A percentile compares a stretch with the other conserved stretches of the same genome.
Conservation (phyloP, 1,140 invertebrate species). For the Cryptotermes secundus region DNA sequence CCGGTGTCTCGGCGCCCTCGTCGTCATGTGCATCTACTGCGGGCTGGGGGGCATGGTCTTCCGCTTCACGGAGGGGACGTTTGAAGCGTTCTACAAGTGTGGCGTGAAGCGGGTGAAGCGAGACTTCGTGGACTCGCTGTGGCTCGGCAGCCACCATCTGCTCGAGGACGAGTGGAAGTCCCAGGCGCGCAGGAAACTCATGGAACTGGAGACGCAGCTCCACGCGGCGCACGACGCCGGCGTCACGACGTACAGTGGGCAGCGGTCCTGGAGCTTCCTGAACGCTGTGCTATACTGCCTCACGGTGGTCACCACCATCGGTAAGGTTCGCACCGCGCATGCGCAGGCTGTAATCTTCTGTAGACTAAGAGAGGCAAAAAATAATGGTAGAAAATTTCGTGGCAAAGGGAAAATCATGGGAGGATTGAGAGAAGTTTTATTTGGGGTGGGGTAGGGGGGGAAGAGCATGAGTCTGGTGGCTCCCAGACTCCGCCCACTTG, state of each 20-base stretch:
- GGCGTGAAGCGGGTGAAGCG: slow-evolving; percentile 81
- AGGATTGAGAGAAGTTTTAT: too few species aligned
- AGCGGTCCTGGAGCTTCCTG: slow-evolving; percentile 87
- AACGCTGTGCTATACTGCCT: slow-evolving; percentile 90
- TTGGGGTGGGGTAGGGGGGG: too few species aligned
- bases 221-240: slow-evolving; percentile 80
- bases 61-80: slow-evolving; percentile 74
- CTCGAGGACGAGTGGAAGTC: slow-evolving; percentile 87
- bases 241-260: slow-evolving; percentile 75
- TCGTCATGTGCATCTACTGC: slow-evolving; percentile 68
- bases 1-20: slow-evolving; percentile 63
- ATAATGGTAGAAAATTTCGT: too few species aligned
- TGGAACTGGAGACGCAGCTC: slow-evolving; percentile 84
- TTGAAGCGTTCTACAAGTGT: slow-evolving; percentile 84
- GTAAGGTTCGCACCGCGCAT: slow-evolving; percentile 54
- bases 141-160: slow-evolving; percentile 75
- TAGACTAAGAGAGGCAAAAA: too few species aligned
- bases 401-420: too few species aligned
- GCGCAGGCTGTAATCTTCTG: not conserved
- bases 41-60: slow-evolving; percentile 78
- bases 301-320: slow-evolving; percentile 92
- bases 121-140: slow-evolving; percentile 79
- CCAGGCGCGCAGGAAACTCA: slow-evolving; percentile 72
- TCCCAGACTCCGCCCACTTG: not conserved
- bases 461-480: too few species aligned